phyloP scores from a whole-genome alignment of 92 coral and sea anemone species.

The Epizoanthus stellaris region DNA sequence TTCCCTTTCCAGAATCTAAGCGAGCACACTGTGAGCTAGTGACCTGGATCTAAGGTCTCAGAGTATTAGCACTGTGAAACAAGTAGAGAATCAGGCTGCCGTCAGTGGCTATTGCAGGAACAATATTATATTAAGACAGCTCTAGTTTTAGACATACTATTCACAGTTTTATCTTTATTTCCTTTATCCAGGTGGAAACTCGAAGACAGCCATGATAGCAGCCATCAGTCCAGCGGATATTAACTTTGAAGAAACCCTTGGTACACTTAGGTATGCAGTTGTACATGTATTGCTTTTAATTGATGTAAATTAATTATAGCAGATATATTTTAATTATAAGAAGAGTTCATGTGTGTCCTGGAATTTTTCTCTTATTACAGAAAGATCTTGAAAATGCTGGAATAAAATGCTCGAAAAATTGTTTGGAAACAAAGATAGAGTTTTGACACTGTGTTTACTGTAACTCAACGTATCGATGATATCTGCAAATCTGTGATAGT shows the following conservation, averaged over 20 bases:
- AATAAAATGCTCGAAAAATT: no score
- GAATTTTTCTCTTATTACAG: no score
- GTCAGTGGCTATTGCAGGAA: not conserved
- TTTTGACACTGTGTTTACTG: no score
- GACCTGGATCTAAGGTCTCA: no score
- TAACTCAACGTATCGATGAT: no score
- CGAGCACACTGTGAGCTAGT: no score
- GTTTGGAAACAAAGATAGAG: no score
- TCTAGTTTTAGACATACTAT: not conserved
- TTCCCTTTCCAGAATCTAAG: no score
- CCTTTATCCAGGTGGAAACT: slow-evolving; percentile 83
- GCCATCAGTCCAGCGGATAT: slow-evolving; percentile 99
- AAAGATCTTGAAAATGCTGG: no score
- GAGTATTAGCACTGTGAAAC: no score
- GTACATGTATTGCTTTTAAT: not conserved
- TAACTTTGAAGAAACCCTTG: slow-evolving; percentile 94
- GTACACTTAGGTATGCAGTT: slow-evolving; percentile 83
- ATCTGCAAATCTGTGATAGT: no score
- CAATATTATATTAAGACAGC: not conserved
- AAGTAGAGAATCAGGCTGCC: no score
- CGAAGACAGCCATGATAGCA: slow-evolving; percentile 99
- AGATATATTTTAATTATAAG: not conserved
- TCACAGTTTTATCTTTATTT: not conserved
- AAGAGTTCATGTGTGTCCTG: not conserved
- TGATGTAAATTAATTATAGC: not conserved